phyloP scores from a whole-genome alignment of 2,888 invertebrate species.

The Amphipyra berbera region DNA sequence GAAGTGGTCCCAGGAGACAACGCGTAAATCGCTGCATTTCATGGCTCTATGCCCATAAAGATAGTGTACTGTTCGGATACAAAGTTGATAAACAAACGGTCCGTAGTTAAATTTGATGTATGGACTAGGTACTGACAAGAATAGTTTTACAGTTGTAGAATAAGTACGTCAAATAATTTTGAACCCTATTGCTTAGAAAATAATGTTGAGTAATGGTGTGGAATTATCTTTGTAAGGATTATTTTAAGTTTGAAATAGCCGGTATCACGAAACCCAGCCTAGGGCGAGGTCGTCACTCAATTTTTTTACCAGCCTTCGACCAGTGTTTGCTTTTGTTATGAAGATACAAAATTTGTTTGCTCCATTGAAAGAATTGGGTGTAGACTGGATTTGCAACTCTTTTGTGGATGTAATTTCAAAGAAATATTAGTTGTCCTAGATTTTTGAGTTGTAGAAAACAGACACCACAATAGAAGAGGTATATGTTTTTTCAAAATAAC shows the following conservation, averaged over 20 bases:
- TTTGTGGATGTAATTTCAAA: slow-evolving; percentile 4
- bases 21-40: slow-evolving; percentile 66
- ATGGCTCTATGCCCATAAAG: slow-evolving; percentile 66
- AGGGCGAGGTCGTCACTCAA: slow-evolving; percentile 66
- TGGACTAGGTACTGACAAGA: slow-evolving; percentile 52
- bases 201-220: slow-evolving; percentile 29
- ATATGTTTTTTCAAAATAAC: no score
- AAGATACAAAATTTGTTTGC: slow-evolving; percentile 60
- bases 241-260: slow-evolving; percentile 39
- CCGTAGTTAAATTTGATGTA: slow-evolving; percentile 72
- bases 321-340: slow-evolving; percentile 64
- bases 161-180: slow-evolving; percentile 32
- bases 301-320: slow-evolving; percentile 60
- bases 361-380: slow-evolving; percentile 49
- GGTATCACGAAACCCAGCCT: slow-evolving; percentile 56
- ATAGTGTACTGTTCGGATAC: slow-evolving; percentile 67
- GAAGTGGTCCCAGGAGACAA: slow-evolving; percentile 64
- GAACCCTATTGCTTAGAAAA: slow-evolving; percentile 8
- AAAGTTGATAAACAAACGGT: slow-evolving; percentile 72
- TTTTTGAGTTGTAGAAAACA: background rate
- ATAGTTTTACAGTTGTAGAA: slow-evolving; percentile 36
- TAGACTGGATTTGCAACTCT: slow-evolving; percentile 20
- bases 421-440: slow-evolving; percentile 9
- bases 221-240: slow-evolving; percentile 9
- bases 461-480: background rate